Base-by-base conservation (phyloP, 1,140 invertebrate species). In the Glossosoma conforme region DNA sequence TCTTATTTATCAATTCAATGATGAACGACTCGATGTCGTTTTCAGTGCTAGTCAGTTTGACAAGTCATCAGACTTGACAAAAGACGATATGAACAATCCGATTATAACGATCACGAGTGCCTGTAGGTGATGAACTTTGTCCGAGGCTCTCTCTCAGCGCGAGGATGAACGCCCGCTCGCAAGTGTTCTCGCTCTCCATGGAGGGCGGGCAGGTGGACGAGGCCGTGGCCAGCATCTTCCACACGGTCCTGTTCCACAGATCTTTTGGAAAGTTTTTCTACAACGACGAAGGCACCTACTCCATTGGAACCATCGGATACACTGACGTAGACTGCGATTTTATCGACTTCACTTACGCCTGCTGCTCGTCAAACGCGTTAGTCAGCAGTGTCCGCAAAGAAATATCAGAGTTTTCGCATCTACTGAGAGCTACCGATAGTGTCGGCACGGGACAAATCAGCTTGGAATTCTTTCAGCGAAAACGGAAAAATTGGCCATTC, bases 261-360 rank as follows among this genome's bases (percentile, higher is more conserved):
- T 89, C 91, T 36, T 80, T 92, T 56, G 94, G 95, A 52, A 98
- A 97, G 79, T 97, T 97, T 72, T 84, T 87, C 41, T 97, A 96
- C 70, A 91, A 89, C 70, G 85, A 87, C 64, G 93, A 97, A 71
- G 88, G 87, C 56, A 91, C 86, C 68, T 98, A 97, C 68, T 92
- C 91, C 8, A 90, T 97, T 44, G 93, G 94, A 20, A 95, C 92
- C 1, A 82, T 98, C 18, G 93, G 93, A 37, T 93, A 93, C 62
- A 87, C 91, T 58, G 95, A 98, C 74, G 89, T 97, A 8, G 90
- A 96, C 65, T 98, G 95, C 76, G 91, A 97, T 73, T 97, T 95
- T 66, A 90, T 98, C 56, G 93, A 97, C 72, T 89, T 97, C 61
- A 97, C 93, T 20, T 98, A 98, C 71, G 93, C 96, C 1, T 91